These are phyloP conservation scores for Entomobrya proxima DNA, from an alignment of 2,888 invertebrate species.

Conservation along the genomic window DNA sequence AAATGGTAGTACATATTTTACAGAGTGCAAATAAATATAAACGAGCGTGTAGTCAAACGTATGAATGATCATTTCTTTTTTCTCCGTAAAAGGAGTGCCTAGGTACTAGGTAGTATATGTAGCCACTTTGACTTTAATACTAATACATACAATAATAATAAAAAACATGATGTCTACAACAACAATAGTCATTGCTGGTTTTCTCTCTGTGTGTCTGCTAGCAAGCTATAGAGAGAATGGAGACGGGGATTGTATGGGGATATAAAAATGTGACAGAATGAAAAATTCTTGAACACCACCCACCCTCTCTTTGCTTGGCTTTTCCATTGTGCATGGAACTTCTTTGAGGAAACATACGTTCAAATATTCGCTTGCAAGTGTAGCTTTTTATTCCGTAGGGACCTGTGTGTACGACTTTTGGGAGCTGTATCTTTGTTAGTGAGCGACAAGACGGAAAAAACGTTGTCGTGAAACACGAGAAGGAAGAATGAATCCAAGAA, in stretches of 20 bases:
- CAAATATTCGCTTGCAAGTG: not conserved
- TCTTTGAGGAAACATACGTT: constrained; percentile 27
- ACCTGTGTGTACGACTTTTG: not conserved
- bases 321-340: constrained; percentile 9
- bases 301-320: constrained; percentile 16
- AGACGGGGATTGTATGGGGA: not conserved
- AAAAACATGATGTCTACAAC: constrained; percentile 17
- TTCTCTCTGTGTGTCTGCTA: not conserved
- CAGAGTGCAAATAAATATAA: not conserved
- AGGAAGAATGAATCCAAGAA: not conserved
- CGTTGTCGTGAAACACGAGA: too few species aligned
- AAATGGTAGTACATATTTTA: not conserved
- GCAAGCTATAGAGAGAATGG: not conserved
- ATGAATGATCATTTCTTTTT: constrained; percentile 1
- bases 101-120: too few species aligned
- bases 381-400: not conserved
- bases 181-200: not conserved
- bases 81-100: not conserved
- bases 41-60: too few species aligned
- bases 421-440: constrained; percentile 9
- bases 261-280: constrained; percentile 45
- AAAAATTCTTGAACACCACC: constrained; percentile 26
- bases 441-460: not conserved
- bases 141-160: not conserved
- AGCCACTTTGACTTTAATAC: constrained; percentile 8